phyloP scores from a whole-genome alignment of 2,797 vertebrate genomes.

The Bufotes viridis region DNA sequence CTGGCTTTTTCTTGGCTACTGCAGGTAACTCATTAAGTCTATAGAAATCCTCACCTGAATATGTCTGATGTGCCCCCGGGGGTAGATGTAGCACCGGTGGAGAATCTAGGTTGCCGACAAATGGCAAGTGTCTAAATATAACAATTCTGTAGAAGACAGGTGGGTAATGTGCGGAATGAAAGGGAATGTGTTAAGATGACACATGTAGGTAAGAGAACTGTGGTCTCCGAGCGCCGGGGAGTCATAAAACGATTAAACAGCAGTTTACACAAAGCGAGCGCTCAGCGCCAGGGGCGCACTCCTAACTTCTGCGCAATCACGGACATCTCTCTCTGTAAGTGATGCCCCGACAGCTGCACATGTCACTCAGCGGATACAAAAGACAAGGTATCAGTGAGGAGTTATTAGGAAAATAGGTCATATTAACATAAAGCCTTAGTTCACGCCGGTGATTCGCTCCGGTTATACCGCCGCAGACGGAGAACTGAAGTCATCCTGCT shows the following conservation, averaged over 20 bases:
- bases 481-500: constrained; percentile 25
- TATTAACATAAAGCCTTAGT: constrained; percentile 56
- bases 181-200: constrained; percentile 12
- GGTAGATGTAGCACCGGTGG: constrained; percentile 26
- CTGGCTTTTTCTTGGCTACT: not conserved
- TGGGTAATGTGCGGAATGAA: constrained; percentile 21
- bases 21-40: constrained; percentile 23
- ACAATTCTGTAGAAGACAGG: not conserved
- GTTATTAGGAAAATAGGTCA: constrained; percentile 60
- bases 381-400: constrained; percentile 42
- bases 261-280: constrained; percentile 15
- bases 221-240: constrained; percentile 12
- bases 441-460: constrained; percentile 34
- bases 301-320: not conserved
- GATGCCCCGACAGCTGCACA: constrained; percentile 42
- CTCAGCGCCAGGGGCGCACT: constrained; percentile 30
- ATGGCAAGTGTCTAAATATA: constrained; percentile 21
- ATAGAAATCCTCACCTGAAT: constrained; percentile 8
- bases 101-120: constrained; percentile 32
- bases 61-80: not conserved
- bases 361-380: constrained; percentile 49
- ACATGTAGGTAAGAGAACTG: constrained; percentile 8
- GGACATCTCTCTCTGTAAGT: constrained; percentile 3
- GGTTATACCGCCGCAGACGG: not conserved
- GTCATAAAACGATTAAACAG: constrained; percentile 41